Percentiles rank a stretch among this genome's conserved stretches.
Conservation (phyloP, 2,888 invertebrate genomes). For the Hermaeophaga mercurialis region DNA sequence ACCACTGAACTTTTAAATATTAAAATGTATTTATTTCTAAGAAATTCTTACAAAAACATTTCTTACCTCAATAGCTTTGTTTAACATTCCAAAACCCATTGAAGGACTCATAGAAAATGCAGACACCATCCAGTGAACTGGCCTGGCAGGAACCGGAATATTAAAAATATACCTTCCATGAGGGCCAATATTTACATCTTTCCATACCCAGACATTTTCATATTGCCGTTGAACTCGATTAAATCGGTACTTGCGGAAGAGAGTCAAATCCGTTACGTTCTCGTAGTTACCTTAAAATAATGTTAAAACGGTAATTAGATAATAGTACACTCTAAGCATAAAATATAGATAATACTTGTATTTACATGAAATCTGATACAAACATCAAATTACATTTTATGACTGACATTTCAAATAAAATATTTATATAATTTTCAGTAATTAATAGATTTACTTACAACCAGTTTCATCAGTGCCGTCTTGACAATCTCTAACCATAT, state of each 20-base stretch:
- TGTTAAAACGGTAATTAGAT: constrained; percentile 2
- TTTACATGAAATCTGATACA: no score
- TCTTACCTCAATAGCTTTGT: constrained; percentile 73
- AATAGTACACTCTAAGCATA: no score
- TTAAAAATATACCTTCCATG: constrained; percentile 89
- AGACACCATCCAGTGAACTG: constrained; percentile 92
- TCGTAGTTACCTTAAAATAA: constrained; percentile 61
- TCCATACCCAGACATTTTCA: constrained; percentile 95
- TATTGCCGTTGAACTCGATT: constrained; percentile 89
- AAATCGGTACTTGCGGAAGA: constrained; percentile 83
- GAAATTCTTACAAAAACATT: no score
- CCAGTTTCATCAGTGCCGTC: constrained; percentile 86
- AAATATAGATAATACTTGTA: no score
- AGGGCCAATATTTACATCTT: constrained; percentile 90
- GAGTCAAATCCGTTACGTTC: constrained; percentile 70
- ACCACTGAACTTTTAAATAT: no score
- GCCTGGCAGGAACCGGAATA: constrained; percentile 80
- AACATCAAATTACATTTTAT: no score
- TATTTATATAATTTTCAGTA: no score
- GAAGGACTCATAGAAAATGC: constrained; percentile 89
- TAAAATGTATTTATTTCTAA: no score
- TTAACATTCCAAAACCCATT: constrained; percentile 85
- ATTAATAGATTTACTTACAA: constrained; percentile 62
- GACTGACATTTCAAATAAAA: no score
- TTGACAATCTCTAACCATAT: constrained; percentile 73